These are phyloP conservation scores for Herpailurus yagouaroundi DNA, from an alignment of 2,113 vertebrate genomes.

Conservation along the genomic window DNA sequence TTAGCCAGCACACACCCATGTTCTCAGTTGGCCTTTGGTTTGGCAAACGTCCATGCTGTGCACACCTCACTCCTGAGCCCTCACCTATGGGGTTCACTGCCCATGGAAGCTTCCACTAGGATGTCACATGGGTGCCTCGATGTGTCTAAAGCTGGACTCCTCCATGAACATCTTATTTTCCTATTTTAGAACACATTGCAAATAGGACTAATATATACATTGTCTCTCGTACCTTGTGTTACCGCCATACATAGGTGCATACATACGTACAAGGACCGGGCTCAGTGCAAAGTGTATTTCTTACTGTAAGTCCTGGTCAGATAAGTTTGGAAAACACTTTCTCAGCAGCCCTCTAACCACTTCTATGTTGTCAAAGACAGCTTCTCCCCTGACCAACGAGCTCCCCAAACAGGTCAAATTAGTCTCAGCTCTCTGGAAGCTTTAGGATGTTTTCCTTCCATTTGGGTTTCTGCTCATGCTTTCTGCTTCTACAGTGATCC, in stretches of 20 bases:
- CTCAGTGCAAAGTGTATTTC: background rate
- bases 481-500: background rate
- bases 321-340: background rate
- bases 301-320: background rate
- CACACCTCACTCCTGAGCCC: background rate
- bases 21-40: background rate
- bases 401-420: background rate
- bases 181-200: background rate
- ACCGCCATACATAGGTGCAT: too few species aligned
- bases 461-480: background rate
- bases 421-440: background rate
- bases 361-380: background rate
- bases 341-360: background rate
- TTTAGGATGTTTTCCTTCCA: background rate
- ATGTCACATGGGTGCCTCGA: background rate
- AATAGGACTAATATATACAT: background rate
- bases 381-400: accelerated
- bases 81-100: background rate
- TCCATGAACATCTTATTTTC: background rate
- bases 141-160: too few species aligned
- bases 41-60: background rate
- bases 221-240: background rate
- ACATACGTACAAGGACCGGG: accelerated
- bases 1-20: background rate
- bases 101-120: too few species aligned